A percentile compares a stretch with the other conserved stretches of the same genome.
These are phyloP conservation scores for Leucoraja erinaceus DNA, from an alignment of 2,113 vertebrate genomes.

Conservation along the genomic window DNA sequence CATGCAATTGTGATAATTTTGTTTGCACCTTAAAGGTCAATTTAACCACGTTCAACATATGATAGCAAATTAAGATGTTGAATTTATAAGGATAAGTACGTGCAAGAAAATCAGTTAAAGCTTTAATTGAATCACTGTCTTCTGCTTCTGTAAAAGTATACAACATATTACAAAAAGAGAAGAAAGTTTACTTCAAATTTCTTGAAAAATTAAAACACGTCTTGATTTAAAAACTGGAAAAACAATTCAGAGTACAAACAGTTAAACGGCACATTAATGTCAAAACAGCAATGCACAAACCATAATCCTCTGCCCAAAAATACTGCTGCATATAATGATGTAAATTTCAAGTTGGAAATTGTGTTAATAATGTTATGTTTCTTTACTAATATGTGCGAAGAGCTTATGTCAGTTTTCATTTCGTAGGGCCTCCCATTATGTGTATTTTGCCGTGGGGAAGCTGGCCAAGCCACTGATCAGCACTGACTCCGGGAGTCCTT, in stretches of 20 bases:
- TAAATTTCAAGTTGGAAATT: slow-evolving; percentile 5
- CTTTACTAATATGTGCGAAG: background rate
- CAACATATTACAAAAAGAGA: background rate
- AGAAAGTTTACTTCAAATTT: background rate
- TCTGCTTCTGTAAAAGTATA: background rate
- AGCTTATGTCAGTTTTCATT: slow-evolving; percentile 20
- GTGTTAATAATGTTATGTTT: slow-evolving; percentile 24
- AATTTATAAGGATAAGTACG: background rate
- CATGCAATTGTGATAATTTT: background rate
- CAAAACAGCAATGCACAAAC: background rate
- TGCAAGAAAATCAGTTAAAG: background rate
- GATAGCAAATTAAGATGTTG: background rate
- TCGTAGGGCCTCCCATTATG: background rate
- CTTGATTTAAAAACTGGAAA: background rate
- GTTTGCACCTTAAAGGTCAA: background rate
- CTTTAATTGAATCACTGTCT: background rate
- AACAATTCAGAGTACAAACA: background rate
- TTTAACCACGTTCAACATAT: background rate
- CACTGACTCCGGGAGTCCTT: slow-evolving; percentile 30
- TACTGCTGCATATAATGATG: slow-evolving; percentile 7
- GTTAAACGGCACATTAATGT: background rate
- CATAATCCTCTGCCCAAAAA: background rate
- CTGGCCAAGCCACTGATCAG: slow-evolving; percentile 22
- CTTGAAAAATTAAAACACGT: background rate
- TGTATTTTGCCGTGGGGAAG: background rate